Percentiles rank a stretch among this genome's conserved stretches.
These are phyloP conservation scores for Athene cunicularia DNA, from an alignment of 2,113 vertebrate species.

Conservation along the genomic window DNA sequence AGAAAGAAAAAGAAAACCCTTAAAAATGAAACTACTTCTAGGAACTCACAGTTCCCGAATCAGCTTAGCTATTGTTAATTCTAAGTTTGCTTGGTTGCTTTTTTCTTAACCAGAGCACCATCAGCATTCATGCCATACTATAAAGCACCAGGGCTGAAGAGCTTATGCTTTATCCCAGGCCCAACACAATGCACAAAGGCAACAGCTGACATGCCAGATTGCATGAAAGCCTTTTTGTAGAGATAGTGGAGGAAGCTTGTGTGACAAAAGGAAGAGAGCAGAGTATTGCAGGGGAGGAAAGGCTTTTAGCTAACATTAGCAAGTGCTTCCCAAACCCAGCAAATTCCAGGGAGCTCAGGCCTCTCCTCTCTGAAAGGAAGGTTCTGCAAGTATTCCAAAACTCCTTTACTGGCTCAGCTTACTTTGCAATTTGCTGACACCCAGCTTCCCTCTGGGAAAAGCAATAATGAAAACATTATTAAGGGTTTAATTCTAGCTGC, in stretches of 20 bases:
- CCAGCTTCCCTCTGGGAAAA: neutral
- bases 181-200: slow-evolving; percentile 50
- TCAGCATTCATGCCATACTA: neutral
- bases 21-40: neutral
- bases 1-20: neutral
- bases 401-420: neutral
- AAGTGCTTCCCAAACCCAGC: neutral
- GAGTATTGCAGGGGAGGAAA: neutral
- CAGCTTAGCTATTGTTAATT: neutral
- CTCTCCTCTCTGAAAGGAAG: neutral
- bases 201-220: slow-evolving; percentile 49
- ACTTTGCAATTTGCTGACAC: neutral
- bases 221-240: slow-evolving; percentile 32
- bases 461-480: neutral
- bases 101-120: neutral
- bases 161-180: slow-evolving; percentile 1
- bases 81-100: neutral
- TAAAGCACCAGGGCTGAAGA: slow-evolving; percentile 8
- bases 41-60: neutral
- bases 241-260: neutral
- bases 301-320: neutral
- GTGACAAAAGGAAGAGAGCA: neutral
- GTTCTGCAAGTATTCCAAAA: neutral
- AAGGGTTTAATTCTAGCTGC: neutral
- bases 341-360: neutral